Base-by-base conservation (phyloP, 2,113 vertebrate genomes). In the Gadus chalcogrammus region DNA sequence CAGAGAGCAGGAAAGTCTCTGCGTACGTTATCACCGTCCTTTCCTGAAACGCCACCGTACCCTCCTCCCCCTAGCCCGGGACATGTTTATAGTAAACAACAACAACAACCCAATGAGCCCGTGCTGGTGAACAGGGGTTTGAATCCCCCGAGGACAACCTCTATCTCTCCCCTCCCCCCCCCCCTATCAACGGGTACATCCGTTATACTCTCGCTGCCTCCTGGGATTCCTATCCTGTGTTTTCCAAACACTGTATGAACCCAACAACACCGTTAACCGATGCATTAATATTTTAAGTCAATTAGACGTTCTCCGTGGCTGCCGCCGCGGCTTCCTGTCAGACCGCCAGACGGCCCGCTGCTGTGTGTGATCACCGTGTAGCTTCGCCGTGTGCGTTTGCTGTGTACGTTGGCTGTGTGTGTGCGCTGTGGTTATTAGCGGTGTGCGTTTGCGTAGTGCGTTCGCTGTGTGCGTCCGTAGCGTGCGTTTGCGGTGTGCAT, bases 281-380 rank as follows among this genome's bases (percentile, higher is more conserved):
- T 68, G 65, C 87, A 90, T 91, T 81, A 83, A 89, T 90, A 84
- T 91, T 91, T 89, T 82, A 91, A 86, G 80, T 85, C 84, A 90
- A 85, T 91, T 91, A 91, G 86, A 74, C 53, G 78, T 75, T 74
- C 88, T 89, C 88, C 79, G 76, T 77, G 78, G 81, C 73, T 88
- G 69, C 27, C 15, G 83, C 82, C 69, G 63, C 77, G 76, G 58
- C 68, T 87, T 80, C 82, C 90, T 84, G 84, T 90, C 80, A 83
- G 67, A 24, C 24, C 24, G 24, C 24, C 24, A 24, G 24, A 24
- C 24, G 24, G 24, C 24, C 24, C 8, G 4, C 31, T 35, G 31
- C 31, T 7, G 31, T 35, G 31, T 35, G 31, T 35, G 31, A 5
- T 35, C 4, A 1, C 52, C 1, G 52, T 12, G 1, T 15, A 53